Evolutionary conservation across 2,113 vertebrate species (phyloP), one percentile per base, ranked within the genome.

Genomic region (Galeopterus variegatus): DNA sequence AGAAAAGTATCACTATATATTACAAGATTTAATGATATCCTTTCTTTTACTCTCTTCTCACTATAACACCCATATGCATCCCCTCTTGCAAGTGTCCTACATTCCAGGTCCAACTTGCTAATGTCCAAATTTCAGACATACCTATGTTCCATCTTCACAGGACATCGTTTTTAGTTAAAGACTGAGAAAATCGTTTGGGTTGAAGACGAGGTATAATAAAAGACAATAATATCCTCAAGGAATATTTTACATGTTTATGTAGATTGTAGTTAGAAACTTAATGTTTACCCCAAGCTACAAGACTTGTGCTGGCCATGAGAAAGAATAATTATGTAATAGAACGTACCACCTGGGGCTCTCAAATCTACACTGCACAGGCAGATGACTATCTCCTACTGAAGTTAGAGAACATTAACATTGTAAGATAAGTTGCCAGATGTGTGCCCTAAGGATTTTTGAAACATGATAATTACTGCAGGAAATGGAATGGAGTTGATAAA

Each of bases 181-280:
- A 31, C 2, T 90, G n/a, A 87, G 62, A 97, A 79, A 80, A 33
- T 36, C 23, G 81, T 80, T 23, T 83, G 64, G 36, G 14, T 95
- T 87, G 80, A 95, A 58, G 48, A 65, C 28, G 92, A 84, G 18
- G 2, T 90, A 88, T 76, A 54, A 67, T 62, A 80, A 73, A 58
- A 56, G 65, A 72, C 65, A 50, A 76, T 19, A 56, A 31, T 93
- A 65, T 90, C 11, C 11, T 83, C 15, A 88, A 84, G 69, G 60
- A 84, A 70, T 93, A 94, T 65, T 88, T 95, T 95, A 26, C 21
- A 60, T 60, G 91, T 79, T 79, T 73, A 92, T 95, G 33, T 86
- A 70, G 23, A 52, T 94, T 26, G 26, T 88, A 85, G 64, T 89
- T 81, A 62, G 15, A 82, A 67, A 77, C 10, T 73, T 94, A 82